Evolutionary conservation across 1,140 invertebrate genomes (phyloP).

Genomic region (Trichonephila clavata): DNA sequence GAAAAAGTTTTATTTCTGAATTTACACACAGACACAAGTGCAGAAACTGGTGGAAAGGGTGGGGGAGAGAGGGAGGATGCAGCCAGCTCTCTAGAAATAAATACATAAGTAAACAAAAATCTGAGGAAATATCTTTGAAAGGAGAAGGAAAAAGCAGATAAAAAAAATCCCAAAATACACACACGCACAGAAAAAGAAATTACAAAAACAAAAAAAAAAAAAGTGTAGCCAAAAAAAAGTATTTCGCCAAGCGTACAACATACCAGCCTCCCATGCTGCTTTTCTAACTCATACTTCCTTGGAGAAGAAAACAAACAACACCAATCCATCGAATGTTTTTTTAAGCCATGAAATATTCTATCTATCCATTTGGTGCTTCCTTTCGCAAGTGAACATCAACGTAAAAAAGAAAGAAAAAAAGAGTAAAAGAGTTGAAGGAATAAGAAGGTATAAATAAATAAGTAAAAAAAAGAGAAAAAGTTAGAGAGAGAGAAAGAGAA

Average conservation of each 20-base stretch:
- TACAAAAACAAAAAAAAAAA: conserved; percentile 22
- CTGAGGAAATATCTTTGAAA: conserved; percentile 18
- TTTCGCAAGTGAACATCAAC: conserved; percentile 57
- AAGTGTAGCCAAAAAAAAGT: not conserved
- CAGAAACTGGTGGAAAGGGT: not conserved
- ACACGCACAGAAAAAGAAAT: not conserved
- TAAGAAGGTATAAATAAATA: conserved; percentile 75
- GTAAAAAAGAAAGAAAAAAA: conserved; percentile 6
- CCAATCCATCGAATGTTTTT: conserved; percentile 75
- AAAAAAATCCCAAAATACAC: conserved; percentile 31
- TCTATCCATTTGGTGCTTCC: conserved; percentile 67
- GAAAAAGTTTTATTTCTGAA: conserved; percentile 54
- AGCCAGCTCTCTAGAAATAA: not conserved
- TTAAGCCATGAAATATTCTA: conserved; percentile 76
- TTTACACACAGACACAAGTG: conserved; percentile 34
- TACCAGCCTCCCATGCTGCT: conserved; percentile 8
- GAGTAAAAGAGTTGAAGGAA: conserved; percentile 52
- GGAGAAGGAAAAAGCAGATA: conserved; percentile 31
- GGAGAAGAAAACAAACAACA: conserved; percentile 73
- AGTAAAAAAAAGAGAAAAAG: conserved; percentile 60
- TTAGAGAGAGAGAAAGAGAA: conserved; percentile 56
- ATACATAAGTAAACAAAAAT: conserved; percentile 39
- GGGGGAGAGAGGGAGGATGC: not conserved
- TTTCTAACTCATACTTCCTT: conserved; percentile 52
- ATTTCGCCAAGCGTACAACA: conserved; percentile 19